Base-by-base conservation (phyloP, 2,888 invertebrate genomes). In the Pantelozetes paolii region DNA sequence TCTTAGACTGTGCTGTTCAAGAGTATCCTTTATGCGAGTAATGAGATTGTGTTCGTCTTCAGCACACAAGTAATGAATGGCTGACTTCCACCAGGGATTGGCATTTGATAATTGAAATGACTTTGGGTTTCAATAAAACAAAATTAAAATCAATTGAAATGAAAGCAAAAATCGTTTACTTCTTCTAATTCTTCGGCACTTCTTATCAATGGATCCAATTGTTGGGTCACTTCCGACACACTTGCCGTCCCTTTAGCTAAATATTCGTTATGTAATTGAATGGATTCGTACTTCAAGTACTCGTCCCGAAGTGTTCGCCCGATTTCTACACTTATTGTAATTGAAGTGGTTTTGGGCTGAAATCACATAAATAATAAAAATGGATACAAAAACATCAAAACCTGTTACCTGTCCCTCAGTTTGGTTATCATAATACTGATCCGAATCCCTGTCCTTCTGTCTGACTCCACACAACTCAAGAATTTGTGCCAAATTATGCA, bases 401-500 rank as follows among this genome's bases (percentile, higher is more conserved):
- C 45, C 18, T 6, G 15, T 18, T 36, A 36, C 9, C 36, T 5
- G 9, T 36, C 9, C 5, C 36, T 36, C 9, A 9, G 6, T 36
- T 36, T 36, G 36, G 5, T 9, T 36, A 8, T 9, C 36, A 50
- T 69, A 42, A 15, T 23, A 28, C n/a, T 42, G 11, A 18, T 42
- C 45, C 0, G 26, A 28, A 50, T 54, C 50, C 23, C 13, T 36
- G 50, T 73, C 73, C 23, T 48, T 45, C 30, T 73, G 73, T 59
- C 23, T 26, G 23, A 48, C 23, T 3, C 73, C 73, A 32, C 64
- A 71, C 80, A 79, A 23, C 36, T 77, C 74, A 23, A 78, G 9
- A 32, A 82, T 77, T 75, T 88, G 85, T 2, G 86, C 83, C 69
- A 89, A 82, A 81, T 90, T 90, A 79, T 88, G 84, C 75, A 88